Evolutionary conservation across 2,888 invertebrate genomes (phyloP), one percentile per base, ranked within the genome.

Genomic region (Dyspetes luteomarginatus): DNA sequence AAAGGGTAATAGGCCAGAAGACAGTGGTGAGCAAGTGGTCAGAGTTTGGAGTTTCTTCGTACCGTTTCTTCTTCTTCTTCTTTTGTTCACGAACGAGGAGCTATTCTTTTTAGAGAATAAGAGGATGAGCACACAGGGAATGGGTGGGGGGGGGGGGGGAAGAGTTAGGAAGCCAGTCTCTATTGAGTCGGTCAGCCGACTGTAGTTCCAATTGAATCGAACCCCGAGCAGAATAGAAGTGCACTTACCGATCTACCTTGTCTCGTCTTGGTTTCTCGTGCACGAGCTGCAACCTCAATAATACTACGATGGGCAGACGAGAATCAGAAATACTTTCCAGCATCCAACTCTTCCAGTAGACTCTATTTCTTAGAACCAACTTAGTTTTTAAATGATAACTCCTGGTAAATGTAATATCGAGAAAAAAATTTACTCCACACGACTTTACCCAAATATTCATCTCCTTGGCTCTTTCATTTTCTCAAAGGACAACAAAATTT

Each of bases 161-260:
- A n/a, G 26, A 58, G 19, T 19, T 28, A 41, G 36, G 36, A 12
- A 41, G n/a, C n/a, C n/a, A n/a, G 75, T 52, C 28, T 83, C 80
- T 58, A 83, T 82, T 80, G 78, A 83, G 77, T 82, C 84, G 87
- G 83, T 82, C 85, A 83, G 86, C 78, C 78, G 83, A 78, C 85
- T 81, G 78, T 65, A 78, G 84, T 81, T 84, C 86, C 86, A 87
- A 89, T 88, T 87, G 88, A 88, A 89, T 89, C 86, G 87, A 87
- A 87, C 83, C 84, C 84, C 85, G 80, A 81, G 81, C 75, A 78
- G 48, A 74, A 81, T 83, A 82, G 83, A 86, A 87, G 86, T 85
- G 86, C 88, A 87, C 87, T 89, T 87, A 88, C 78, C 84, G 84
- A 81, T 85, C 84, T 75, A 83, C 84, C 85, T 86, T 85, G 83